Conservation (phyloP, 2,797 vertebrate genomes). For the Microctenopoma steveboyesi region DNA sequence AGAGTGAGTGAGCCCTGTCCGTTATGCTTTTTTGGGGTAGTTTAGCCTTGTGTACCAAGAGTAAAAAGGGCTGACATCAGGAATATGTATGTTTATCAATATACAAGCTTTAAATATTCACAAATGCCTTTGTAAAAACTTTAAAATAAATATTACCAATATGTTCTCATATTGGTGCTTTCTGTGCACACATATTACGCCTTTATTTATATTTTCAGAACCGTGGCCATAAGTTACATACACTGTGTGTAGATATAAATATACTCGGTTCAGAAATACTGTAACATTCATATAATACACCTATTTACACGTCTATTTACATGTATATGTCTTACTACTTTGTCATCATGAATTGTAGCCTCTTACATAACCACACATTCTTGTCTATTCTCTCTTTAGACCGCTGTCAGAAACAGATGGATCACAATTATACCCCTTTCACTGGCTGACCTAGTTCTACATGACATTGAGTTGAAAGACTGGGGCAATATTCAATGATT, state of each 20-base stretch:
- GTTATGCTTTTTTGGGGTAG: slow-evolving; percentile 27
- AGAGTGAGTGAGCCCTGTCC: slow-evolving; percentile 16
- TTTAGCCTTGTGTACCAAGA: slow-evolving; percentile 56
- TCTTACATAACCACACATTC: background rate
- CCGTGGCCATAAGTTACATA: too few species aligned
- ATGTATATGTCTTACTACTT: slow-evolving; percentile 9
- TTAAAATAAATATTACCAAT: slow-evolving; percentile 76
- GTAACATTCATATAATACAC: background rate
- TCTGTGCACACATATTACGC: background rate
- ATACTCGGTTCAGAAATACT: too few species aligned
- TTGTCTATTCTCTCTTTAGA: background rate
- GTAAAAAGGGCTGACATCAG: slow-evolving; percentile 70
- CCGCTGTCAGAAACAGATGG: background rate
- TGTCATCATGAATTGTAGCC: background rate
- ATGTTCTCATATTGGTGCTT: slow-evolving; percentile 34
- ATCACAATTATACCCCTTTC: background rate
- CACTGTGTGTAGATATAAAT: too few species aligned
- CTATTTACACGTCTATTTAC: background rate
- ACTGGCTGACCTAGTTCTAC: background rate
- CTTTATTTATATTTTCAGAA: background rate
- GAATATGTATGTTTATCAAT: slow-evolving; percentile 56
- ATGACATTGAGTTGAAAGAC: background rate
- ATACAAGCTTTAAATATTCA: slow-evolving; percentile 80
- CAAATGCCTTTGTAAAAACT: slow-evolving; percentile 78
- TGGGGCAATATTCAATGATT: background rate